phyloP scores from a whole-genome alignment of 2,797 vertebrate species.

The Gastrophryne carolinensis region DNA sequence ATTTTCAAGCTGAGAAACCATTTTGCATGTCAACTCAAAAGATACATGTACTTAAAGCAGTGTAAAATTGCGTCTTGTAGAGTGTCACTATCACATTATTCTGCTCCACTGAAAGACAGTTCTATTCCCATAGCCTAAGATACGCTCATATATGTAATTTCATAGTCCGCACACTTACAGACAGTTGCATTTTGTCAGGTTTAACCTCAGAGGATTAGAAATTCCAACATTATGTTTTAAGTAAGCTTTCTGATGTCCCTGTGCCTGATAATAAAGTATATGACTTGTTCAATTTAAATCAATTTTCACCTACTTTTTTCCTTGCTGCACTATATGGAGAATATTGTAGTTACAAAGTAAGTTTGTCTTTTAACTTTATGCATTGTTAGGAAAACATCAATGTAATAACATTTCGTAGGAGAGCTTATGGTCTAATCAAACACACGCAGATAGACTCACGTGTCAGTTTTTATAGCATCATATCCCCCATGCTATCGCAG shows the following conservation, averaged over 20 bases:
- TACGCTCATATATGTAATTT: conserved; percentile 75
- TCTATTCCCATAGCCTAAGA: conserved; percentile 71
- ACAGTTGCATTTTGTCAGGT: conserved; percentile 56
- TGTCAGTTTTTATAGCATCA: too few relatives aligned
- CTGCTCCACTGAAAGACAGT: conserved; percentile 75
- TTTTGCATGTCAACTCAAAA: conserved; percentile 75
- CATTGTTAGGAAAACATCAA: neutral
- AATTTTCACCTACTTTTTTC: neutral
- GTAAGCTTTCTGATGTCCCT: neutral
- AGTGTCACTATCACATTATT: conserved; percentile 81
- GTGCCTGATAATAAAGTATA: neutral
- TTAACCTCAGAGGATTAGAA: conserved; percentile 60
- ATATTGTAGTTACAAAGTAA: neutral
- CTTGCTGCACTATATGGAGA: neutral
- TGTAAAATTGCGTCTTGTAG: conserved; percentile 80
- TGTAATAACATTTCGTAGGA: too few relatives aligned
- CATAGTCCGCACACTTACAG: conserved; percentile 66
- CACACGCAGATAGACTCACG: too few relatives aligned
- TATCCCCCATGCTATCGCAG: too few relatives aligned
- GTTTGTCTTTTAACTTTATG: neutral
- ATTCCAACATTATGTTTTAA: conserved; percentile 46
- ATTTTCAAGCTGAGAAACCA: conserved; percentile 69
- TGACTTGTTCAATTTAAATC: neutral
- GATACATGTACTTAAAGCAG: conserved; percentile 74
- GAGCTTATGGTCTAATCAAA: too few relatives aligned